phyloP scores from a whole-genome alignment of 92 coral and sea anemone species.

The Montipora capitata region DNA sequence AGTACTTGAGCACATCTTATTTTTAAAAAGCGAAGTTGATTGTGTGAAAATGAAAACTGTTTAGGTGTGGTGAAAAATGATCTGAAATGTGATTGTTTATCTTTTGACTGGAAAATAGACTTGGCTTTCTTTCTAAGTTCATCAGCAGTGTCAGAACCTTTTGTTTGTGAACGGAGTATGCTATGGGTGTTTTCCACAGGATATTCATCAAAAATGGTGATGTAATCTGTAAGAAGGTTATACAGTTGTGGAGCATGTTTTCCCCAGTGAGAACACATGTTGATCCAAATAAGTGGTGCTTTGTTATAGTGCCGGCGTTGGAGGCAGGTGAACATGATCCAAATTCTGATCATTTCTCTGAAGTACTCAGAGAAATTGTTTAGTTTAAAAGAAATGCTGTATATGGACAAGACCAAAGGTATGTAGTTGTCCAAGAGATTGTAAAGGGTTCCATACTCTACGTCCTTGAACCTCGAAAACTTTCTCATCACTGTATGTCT shows the following conservation, averaged over 20 bases:
- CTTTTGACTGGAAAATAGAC: conserved; percentile 67
- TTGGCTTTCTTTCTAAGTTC: conserved; percentile 66
- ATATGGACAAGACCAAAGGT: not conserved
- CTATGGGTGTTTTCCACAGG: conserved; percentile 48
- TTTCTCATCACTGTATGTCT: not conserved
- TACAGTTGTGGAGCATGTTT: conserved; percentile 50
- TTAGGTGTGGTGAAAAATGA: conserved; percentile 54
- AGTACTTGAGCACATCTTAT: conserved; percentile 71
- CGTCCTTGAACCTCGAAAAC: conserved; percentile 28
- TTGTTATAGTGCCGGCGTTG: conserved; percentile 76
- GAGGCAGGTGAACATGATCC: conserved; percentile 73
- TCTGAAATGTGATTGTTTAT: conserved; percentile 55
- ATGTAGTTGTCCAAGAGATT: conserved; percentile 56
- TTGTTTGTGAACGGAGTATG: conserved; percentile 56
- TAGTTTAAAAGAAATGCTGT: not conserved
- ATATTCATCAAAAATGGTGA: conserved; percentile 68
- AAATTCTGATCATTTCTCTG: conserved; percentile 70
- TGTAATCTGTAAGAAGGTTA: conserved; percentile 39
- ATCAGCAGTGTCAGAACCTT: conserved; percentile 62
- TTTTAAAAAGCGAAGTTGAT: conserved; percentile 51
- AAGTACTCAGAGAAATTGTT: conserved; percentile 51
- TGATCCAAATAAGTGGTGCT: conserved; percentile 75
- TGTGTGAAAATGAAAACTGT: conserved; percentile 61
- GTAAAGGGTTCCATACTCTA: conserved; percentile 50
- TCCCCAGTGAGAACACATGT: conserved; percentile 75